phyloP scores from a whole-genome alignment of 2,888 invertebrate species.

The Drosophila hawaiiensis region DNA sequence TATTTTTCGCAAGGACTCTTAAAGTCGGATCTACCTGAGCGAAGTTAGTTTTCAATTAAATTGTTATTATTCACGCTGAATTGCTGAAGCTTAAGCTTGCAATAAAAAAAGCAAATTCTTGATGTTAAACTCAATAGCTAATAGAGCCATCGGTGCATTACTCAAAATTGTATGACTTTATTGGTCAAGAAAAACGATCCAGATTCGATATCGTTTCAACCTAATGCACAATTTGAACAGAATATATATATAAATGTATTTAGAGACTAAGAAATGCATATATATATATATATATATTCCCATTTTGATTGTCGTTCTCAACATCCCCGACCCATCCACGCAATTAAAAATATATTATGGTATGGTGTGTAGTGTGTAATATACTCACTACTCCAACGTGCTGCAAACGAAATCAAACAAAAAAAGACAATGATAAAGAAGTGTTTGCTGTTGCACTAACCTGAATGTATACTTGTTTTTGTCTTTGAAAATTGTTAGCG shows the following conservation, averaged over 20 bases:
- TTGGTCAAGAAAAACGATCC: background rate
- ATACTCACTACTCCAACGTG: constrained; percentile 1
- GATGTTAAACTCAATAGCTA: constrained; percentile 32
- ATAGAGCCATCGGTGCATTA: constrained; percentile 38
- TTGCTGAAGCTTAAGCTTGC: constrained; percentile 20
- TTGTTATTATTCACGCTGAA: constrained; percentile 7
- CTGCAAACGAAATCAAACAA: constrained; percentile 12
- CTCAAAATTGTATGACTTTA: constrained; percentile 25
- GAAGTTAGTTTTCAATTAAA: background rate
- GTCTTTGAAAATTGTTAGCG: constrained; percentile 2
- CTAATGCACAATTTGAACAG: constrained; percentile 39
- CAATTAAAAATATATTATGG: constrained; percentile 10
- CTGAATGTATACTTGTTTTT: constrained; percentile 27
- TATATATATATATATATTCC: constrained; percentile 4
- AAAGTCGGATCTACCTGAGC: background rate
- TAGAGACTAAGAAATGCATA: constrained; percentile 18
- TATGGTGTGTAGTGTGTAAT: constrained; percentile 14
- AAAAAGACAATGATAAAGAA: constrained; percentile 32
- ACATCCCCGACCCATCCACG: background rate
- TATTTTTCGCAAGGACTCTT: background rate
- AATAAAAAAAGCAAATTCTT: constrained; percentile 10
- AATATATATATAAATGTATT: constrained; percentile 18
- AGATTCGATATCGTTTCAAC: constrained; percentile 4
- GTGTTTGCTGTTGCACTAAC: constrained; percentile 26
- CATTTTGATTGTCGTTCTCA: background rate